Conservation (phyloP, 30 jellyfish, hydroid and myxozoan genomes). For the Catostylus mosaicus region DNA sequence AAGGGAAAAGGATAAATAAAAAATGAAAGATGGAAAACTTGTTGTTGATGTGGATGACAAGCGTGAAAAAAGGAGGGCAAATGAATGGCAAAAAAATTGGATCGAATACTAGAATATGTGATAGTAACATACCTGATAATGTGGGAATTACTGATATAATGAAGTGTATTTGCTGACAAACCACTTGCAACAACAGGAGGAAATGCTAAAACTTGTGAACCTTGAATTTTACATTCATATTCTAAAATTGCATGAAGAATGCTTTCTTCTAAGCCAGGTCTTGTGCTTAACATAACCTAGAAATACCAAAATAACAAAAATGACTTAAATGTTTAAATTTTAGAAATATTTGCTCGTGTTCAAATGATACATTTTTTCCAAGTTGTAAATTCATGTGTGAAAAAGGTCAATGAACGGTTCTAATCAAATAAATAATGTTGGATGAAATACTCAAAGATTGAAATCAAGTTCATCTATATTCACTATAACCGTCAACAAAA, state of each 20-base stretch:
- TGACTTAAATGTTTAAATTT: background rate
- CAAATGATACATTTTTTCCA: too few relatives aligned
- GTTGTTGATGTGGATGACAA: too few relatives aligned
- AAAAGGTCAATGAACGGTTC: too few relatives aligned
- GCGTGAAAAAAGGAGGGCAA: too few relatives aligned
- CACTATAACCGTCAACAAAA: too few relatives aligned
- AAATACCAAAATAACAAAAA: background rate
- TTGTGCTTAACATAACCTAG: slow-evolving; percentile 82
- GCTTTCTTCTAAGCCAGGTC: slow-evolving; percentile 83
- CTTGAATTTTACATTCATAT: slow-evolving; percentile 81
- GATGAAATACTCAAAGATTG: too few relatives aligned
- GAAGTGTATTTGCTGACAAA: slow-evolving; percentile 85
- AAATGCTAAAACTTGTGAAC: slow-evolving; percentile 91
- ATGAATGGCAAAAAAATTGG: background rate
- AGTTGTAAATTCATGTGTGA: too few relatives aligned
- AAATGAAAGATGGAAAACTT: too few relatives aligned
- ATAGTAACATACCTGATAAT: slow-evolving; percentile 58
- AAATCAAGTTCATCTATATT: too few relatives aligned
- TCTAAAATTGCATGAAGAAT: slow-evolving; percentile 75
- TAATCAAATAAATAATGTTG: too few relatives aligned
- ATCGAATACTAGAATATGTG: too few relatives aligned
- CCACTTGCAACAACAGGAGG: slow-evolving; percentile 99
- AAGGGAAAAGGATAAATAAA: too few relatives aligned
- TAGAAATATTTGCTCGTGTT: background rate
- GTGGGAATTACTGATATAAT: slow-evolving; percentile 85